Evolutionary conservation across 92 coral and sea anemone genomes (phyloP).

Genomic region (Umimayanthus kanabou): DNA sequence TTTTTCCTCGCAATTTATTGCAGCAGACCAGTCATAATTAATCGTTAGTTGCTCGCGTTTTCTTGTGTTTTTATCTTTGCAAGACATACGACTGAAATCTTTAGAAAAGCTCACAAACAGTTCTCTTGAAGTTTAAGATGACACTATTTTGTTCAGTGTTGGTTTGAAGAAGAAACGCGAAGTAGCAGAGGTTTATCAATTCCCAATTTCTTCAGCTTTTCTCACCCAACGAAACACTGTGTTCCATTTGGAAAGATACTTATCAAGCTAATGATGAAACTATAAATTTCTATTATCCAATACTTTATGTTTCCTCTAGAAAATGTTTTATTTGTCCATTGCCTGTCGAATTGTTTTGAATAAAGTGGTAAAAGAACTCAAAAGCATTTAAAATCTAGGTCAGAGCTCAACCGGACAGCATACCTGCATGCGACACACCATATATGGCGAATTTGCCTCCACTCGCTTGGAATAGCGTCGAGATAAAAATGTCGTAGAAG

Average conservation of each 20-base stretch:
- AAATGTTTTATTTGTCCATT: no score
- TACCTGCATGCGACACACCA: constrained; percentile 65
- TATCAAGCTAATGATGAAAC: no score
- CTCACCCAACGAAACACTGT: no score
- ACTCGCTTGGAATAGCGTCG: constrained; percentile 32
- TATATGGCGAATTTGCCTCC: constrained; percentile 48
- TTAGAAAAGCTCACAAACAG: not conserved
- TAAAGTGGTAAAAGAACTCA: not conserved
- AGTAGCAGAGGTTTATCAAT: no score
- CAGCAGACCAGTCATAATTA: not conserved
- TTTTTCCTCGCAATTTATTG: not conserved
- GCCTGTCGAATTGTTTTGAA: not conserved
- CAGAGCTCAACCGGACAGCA: not conserved
- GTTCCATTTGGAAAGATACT: no score
- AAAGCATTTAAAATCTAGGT: not conserved
- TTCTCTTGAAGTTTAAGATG: no score
- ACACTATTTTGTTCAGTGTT: no score
- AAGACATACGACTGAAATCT: no score
- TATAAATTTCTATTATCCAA: no score
- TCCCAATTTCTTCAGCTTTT: no score
- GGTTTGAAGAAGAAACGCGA: no score
- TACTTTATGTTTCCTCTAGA: no score
- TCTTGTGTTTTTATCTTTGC: not conserved
- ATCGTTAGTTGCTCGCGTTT: not conserved
- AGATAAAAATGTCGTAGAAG: constrained; percentile 52